Evolutionary conservation across 1,140 invertebrate species (phyloP), one percentile per base, ranked within the genome.

Genomic region (Teleopsis dalmanni): DNA sequence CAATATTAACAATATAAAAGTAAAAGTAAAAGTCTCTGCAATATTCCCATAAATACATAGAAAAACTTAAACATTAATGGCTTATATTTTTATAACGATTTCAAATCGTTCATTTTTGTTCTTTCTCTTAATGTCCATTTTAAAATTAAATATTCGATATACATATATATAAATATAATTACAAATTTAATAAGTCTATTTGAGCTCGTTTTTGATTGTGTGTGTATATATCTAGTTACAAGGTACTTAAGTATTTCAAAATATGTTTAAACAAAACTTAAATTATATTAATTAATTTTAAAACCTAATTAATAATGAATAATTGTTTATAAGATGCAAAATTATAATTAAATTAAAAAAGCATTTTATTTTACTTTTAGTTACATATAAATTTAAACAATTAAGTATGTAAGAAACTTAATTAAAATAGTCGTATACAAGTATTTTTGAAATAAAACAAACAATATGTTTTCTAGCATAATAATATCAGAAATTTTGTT

Each of bases 171-270:
- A 42, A 16, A 16, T 42, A 42, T 26, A 42, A n/a, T n/a, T 27
- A 45, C 23, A 45, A n/a, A 18, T 21, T 51, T 34, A 21, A 47
- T 46, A 66, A 66, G 59, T 61, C 59, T 66, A 66, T 66, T 66
- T 66, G 62, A 66, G 63, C 63, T 56, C 53, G 55, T 63, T 63
- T 59, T 62, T 58, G 27, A 54, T 57, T 33, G 31, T 34, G 50
- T 56, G 47, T 57, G 52, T 47, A 31, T 40, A 35, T 16, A 11
- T 14, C 29, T 25, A 40, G 22, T 40, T 40, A 14, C 37, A 23
- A 40, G 3, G 21, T 40, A 40, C 57, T 54, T 54, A 40, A 31
- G 5, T 25, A 50, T 57, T 35, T 46, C 3, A 18, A 10, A 50
- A 27, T 41, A 14, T 52, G 33, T 10, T 23, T 22, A 25, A 19